A percentile compares a stretch with the other conserved stretches of the same genome.
Conservation (phyloP, 2,113 vertebrate species). For the Eudyptes chrysolophus region DNA sequence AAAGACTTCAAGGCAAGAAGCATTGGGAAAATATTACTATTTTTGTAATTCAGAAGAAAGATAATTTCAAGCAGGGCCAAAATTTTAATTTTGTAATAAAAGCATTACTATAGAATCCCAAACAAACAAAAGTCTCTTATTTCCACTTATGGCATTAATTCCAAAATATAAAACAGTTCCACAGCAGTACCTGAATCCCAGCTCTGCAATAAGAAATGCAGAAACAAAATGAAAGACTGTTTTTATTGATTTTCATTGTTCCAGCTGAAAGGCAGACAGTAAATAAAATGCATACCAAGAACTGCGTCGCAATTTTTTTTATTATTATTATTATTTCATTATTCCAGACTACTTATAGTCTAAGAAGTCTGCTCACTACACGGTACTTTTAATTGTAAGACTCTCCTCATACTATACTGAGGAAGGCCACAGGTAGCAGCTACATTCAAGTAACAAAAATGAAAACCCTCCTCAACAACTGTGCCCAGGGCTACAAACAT, state of each 20-base stretch:
- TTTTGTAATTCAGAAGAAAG: neutral
- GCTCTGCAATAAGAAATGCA: neutral
- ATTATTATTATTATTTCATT: neutral
- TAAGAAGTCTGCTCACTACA: neutral
- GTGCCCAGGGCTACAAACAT: neutral
- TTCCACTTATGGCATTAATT: neutral
- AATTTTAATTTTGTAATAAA: neutral
- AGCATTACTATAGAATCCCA: neutral
- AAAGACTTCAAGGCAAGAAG: neutral
- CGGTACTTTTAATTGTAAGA: neutral
- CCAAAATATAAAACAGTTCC: neutral
- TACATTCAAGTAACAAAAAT: neutral
- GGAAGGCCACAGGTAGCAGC: neutral
- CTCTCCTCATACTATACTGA: neutral
- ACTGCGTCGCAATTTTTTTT: neutral
- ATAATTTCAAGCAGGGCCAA: neutral
- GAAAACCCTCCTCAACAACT: neutral
- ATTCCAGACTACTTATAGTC: neutral
- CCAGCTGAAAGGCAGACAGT: neutral
- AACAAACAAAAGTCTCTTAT: neutral
- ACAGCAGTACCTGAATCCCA: neutral
- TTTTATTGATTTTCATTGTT: conserved; percentile 6
- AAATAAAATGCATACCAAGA: neutral
- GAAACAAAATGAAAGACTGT: neutral
- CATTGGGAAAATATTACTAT: neutral